A percentile compares a stretch with the other conserved stretches of the same genome.
Conservation (phyloP, 2,888 invertebrate genomes). For the Drosophila mayaguana region DNA sequence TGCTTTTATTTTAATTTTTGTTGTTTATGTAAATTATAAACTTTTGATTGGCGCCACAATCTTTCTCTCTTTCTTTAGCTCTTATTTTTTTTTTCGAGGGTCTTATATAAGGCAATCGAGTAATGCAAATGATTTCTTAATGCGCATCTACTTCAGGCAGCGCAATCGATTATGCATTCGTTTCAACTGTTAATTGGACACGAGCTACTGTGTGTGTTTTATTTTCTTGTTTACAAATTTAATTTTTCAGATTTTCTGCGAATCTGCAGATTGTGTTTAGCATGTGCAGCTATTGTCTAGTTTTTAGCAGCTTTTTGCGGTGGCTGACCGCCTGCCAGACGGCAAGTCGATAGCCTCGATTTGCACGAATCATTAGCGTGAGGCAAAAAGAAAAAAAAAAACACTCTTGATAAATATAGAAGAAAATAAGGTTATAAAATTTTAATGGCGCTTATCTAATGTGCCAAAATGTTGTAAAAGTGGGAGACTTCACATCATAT, state of each 20-base stretch:
- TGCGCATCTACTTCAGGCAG: constrained; percentile 26
- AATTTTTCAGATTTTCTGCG: constrained; percentile 12
- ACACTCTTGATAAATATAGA: constrained; percentile 6
- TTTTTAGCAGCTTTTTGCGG: constrained; percentile 45
- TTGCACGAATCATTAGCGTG: constrained; percentile 56
- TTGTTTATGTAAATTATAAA: constrained; percentile 64
- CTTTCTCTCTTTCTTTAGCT: constrained; percentile 30
- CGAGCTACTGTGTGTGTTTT: constrained; percentile 48
- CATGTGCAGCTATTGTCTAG: constrained; percentile 14
- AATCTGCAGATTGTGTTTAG: constrained; percentile 29
- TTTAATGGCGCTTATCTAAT: constrained; percentile 54
- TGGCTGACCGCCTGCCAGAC: constrained; percentile 37
- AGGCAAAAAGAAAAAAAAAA: not conserved
- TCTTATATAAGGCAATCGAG: constrained; percentile 68
- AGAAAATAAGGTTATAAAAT: constrained; percentile 6
- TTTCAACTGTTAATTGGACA: constrained; percentile 52
- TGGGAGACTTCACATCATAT: constrained; percentile 6
- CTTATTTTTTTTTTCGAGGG: not conserved
- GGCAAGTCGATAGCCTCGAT: constrained; percentile 12
- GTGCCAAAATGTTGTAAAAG: constrained; percentile 18
- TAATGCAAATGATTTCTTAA: constrained; percentile 69
- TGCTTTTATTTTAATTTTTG: constrained; percentile 33
- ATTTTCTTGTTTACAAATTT: not conserved
- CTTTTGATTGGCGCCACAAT: constrained; percentile 34
- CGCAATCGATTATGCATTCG: constrained; percentile 69